Evolutionary conservation across 2,888 invertebrate genomes (phyloP).

Genomic region (Macrophya annulata): DNA sequence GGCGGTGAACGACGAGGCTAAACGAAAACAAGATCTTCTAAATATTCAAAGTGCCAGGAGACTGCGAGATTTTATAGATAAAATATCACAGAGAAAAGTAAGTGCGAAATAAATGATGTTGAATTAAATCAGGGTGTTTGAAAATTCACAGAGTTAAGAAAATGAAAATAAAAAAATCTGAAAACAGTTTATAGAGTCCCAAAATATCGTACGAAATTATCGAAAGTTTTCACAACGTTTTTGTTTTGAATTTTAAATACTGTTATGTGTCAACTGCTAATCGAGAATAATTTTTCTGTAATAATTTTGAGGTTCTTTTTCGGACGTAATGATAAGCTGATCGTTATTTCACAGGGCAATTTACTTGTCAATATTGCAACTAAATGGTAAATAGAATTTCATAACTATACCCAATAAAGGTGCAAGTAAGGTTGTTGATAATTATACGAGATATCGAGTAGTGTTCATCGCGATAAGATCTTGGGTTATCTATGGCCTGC

Average conservation of each 20-base stretch:
- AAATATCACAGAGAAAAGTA: conserved; percentile 32
- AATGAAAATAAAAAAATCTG: neutral
- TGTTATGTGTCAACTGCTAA: too few relatives aligned
- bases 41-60: neutral
- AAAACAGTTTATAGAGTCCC: neutral
- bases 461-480: neutral
- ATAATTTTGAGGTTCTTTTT: neutral
- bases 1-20: conserved; percentile 48
- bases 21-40: conserved; percentile 28
- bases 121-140: neutral
- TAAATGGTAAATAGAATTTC: neutral
- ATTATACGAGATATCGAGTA: neutral
- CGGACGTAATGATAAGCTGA: neutral
- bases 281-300: neutral
- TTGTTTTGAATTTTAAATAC: conserved; percentile 11
- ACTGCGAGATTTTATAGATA: conserved; percentile 6
- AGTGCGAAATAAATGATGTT: neutral
- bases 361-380: neutral
- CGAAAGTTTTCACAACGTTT: neutral
- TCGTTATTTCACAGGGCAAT: neutral
- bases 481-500: neutral
- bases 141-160: neutral
- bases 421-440: conserved; percentile 22
- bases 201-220: neutral
- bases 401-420: neutral